A percentile compares a stretch with the other conserved stretches of the same genome.
These are phyloP conservation scores for Melospiza melodia DNA, from an alignment of 2,113 vertebrate genomes.

Conservation along the genomic window DNA sequence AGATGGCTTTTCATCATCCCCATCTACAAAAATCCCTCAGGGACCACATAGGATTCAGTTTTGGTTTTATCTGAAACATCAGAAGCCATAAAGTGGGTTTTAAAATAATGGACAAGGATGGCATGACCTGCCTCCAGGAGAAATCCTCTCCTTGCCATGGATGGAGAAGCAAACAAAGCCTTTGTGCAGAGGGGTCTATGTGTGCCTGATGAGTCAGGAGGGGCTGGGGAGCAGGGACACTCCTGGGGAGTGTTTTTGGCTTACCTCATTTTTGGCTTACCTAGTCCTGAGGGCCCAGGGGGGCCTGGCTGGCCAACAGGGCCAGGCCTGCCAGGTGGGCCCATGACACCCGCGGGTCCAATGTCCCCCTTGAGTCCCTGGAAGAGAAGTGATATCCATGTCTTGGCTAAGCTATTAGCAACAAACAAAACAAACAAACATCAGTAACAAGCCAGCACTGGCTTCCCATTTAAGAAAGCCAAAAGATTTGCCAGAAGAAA, in stretches of 20 bases:
- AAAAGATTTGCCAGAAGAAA: background rate
- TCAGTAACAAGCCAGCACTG: background rate
- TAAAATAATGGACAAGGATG: background rate
- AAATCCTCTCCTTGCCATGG: background rate
- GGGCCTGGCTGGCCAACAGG: conserved; percentile 86
- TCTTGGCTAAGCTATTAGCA: background rate
- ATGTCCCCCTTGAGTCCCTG: conserved; percentile 91
- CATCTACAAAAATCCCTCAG: background rate
- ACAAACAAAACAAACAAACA: background rate
- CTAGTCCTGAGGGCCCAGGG: conserved; percentile 85
- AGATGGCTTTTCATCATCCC: background rate
- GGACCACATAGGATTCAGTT: background rate
- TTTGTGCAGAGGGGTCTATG: background rate
- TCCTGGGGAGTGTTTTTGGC: too few relatives aligned
- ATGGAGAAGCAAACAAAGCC: background rate
- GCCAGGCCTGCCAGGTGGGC: conserved; percentile 89
- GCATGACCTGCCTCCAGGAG: background rate
- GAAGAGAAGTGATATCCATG: conserved; percentile 15
- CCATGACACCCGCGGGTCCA: conserved; percentile 82
- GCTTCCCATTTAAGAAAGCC: background rate
- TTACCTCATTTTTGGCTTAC: conserved; percentile 67
- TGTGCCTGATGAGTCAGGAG: background rate
- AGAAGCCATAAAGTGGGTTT: background rate
- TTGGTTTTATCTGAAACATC: background rate
- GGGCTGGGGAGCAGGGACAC: background rate